Evolutionary conservation across 37 sponge, comb jelly and placozoan genomes (phyloP).

Genomic region (Theonella swinhoei): DNA sequence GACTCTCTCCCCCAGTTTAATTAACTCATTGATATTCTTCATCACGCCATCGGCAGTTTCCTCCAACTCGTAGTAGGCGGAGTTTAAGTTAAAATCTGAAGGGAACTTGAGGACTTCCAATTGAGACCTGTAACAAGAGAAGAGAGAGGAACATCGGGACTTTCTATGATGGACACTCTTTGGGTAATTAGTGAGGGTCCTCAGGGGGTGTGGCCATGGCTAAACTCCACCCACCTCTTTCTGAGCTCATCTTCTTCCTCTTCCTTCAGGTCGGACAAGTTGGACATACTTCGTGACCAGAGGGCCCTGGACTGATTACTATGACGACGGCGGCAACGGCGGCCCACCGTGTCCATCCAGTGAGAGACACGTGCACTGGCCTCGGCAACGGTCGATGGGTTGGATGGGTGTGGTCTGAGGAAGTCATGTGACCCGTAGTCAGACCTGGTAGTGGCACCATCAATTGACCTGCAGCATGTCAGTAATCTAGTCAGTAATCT

Average conservation of each 20-base stretch:
- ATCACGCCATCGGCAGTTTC: not conserved
- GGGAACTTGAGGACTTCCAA: constrained; percentile 56
- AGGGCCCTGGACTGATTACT: not conserved
- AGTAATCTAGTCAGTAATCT: not conserved
- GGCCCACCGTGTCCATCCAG: not conserved
- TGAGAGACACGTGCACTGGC: not conserved
- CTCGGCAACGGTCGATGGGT: not conserved
- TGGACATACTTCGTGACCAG: constrained; percentile 33
- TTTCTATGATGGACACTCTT: no score
- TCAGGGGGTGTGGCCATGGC: no score
- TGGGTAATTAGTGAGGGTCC: no score
- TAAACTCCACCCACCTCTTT: not conserved
- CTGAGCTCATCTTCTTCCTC: constrained; percentile 56
- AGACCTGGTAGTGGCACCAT: not conserved
- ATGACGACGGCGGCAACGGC: no score
- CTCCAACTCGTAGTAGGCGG: constrained; percentile 10
- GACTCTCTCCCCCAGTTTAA: not conserved
- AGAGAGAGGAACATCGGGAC: not conserved
- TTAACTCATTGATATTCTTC: not conserved
- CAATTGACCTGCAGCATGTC: not conserved
- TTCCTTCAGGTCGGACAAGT: constrained; percentile 51
- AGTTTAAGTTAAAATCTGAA: constrained; percentile 38
- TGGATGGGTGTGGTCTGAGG: not conserved
- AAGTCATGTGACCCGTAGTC: not conserved
- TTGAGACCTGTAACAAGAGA: not conserved